These are phyloP conservation scores for Mormyrus lacerda DNA, from an alignment of 2,113 vertebrate genomes.

Conservation along the genomic window DNA sequence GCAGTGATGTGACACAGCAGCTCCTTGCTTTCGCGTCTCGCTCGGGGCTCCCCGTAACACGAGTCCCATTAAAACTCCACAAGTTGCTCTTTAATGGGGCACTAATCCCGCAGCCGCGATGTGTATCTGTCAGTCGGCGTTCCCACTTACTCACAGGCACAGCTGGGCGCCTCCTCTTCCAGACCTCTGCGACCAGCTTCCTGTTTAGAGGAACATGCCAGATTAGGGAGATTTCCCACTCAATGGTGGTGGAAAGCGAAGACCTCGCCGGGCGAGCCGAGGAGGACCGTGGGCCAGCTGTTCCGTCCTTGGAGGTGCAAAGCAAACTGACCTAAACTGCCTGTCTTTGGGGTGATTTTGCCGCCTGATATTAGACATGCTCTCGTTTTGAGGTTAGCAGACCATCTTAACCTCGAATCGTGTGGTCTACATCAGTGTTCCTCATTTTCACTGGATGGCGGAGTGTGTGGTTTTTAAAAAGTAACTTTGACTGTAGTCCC, in stretches of 20 bases:
- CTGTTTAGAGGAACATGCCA: slow-evolving; percentile 10
- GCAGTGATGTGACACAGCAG: not conserved
- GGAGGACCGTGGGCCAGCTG: not conserved
- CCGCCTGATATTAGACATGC: not conserved
- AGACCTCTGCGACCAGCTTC: slow-evolving; percentile 7
- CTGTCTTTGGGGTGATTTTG: not conserved
- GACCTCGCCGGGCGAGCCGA: not conserved
- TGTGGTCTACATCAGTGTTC: not conserved
- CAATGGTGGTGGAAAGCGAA: not conserved
- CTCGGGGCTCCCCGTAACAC: not conserved
- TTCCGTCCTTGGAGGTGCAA: not conserved
- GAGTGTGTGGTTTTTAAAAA: not conserved
- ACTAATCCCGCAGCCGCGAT: not conserved
- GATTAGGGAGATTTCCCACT: not conserved
- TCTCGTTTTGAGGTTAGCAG: not conserved
- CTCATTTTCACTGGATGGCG: not conserved
- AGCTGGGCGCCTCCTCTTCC: not conserved
- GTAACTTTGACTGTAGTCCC: not conserved
- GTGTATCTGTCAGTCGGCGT: not conserved
- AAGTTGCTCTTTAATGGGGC: not conserved
- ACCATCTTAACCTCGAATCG: not conserved
- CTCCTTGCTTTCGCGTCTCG: not conserved
- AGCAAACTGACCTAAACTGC: not conserved
- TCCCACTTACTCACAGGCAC: not conserved
- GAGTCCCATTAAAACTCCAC: not conserved